Percentiles rank a stretch among this genome's conserved stretches.
Conservation (phyloP, 2,888 invertebrate genomes). For the Bellardia pandia region DNA sequence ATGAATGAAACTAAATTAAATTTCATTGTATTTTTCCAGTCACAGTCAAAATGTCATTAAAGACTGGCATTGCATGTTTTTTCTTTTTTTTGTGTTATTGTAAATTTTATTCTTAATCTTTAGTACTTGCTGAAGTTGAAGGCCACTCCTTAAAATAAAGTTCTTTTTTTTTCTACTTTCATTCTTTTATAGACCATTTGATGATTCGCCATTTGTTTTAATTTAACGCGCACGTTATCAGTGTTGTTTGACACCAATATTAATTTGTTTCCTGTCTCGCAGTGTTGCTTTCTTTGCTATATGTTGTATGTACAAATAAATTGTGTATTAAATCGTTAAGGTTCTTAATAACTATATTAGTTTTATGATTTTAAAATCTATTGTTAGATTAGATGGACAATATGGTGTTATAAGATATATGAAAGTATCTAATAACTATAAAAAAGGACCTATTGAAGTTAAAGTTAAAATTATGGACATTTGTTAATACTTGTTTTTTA, state of each 20-base stretch:
- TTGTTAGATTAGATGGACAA: background rate
- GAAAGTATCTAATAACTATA: too few species aligned
- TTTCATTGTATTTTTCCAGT: slow-evolving; percentile 63
- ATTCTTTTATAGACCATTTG: slow-evolving; percentile 59
- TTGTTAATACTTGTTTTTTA: too few species aligned
- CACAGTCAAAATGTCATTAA: slow-evolving; percentile 63
- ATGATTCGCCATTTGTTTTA: slow-evolving; percentile 77
- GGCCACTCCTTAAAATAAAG: slow-evolving; percentile 76
- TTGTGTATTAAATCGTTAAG: slow-evolving; percentile 28
- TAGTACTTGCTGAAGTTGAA: slow-evolving; percentile 26
- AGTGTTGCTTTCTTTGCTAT: slow-evolving; percentile 20
- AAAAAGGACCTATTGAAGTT: too few species aligned
- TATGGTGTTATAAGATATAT: too few species aligned
- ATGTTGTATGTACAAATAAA: slow-evolving; percentile 4
- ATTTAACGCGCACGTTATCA: slow-evolving; percentile 78
- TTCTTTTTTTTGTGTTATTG: slow-evolving; percentile 16
- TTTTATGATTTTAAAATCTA: slow-evolving; percentile 48
- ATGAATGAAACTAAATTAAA: slow-evolving; percentile 61
- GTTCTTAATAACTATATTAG: slow-evolving; percentile 42
- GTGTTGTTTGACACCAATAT: slow-evolving; percentile 80
- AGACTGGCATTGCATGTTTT: slow-evolving; percentile 58
- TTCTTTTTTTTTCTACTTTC: slow-evolving; percentile 64
- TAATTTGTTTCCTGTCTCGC: slow-evolving; percentile 72
- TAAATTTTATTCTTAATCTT: slow-evolving; percentile 27
- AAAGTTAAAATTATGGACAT: too few species aligned